Percentiles rank a stretch among this genome's conserved stretches.
These are phyloP conservation scores for Leucosticte australis DNA, from an alignment of 2,113 vertebrate species.

Conservation along the genomic window DNA sequence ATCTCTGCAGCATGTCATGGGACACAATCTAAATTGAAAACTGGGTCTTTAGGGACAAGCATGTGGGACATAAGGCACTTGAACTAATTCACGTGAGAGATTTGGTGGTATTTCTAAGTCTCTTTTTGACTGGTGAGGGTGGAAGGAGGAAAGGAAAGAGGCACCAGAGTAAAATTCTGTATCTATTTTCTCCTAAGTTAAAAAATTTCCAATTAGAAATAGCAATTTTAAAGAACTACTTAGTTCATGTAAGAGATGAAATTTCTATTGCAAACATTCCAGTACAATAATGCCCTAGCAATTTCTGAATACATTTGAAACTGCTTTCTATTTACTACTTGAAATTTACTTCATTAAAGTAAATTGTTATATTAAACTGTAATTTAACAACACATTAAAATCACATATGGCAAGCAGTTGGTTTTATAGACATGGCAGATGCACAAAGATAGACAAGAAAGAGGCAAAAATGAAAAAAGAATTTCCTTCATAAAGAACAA, in stretches of 20 bases:
- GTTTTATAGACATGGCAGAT: not conserved
- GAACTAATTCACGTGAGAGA: not conserved
- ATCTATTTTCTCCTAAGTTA: not conserved
- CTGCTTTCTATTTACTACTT: not conserved
- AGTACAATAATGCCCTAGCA: not conserved
- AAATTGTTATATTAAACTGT: not conserved
- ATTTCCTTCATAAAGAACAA: not conserved
- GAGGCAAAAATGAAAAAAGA: not conserved
- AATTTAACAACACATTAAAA: not conserved
- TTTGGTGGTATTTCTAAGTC: not conserved
- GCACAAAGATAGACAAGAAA: not conserved
- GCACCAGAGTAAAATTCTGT: not conserved
- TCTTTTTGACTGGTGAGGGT: not conserved
- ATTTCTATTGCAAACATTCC: not conserved
- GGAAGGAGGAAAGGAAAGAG: not conserved
- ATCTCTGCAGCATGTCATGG: not conserved
- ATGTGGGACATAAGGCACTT: not conserved
- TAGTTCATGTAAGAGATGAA: not conserved
- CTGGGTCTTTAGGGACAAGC: rapidly evolving
- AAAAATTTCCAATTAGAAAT: not conserved
- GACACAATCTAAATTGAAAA: not conserved
- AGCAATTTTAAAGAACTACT: not conserved
- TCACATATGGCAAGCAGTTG: not conserved
- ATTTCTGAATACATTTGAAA: not conserved
- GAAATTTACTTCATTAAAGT: not conserved